Evolutionary conservation across 2,113 vertebrate genomes (phyloP), one percentile per base, ranked within the genome.

Genomic region (Pseudois nayaur): DNA sequence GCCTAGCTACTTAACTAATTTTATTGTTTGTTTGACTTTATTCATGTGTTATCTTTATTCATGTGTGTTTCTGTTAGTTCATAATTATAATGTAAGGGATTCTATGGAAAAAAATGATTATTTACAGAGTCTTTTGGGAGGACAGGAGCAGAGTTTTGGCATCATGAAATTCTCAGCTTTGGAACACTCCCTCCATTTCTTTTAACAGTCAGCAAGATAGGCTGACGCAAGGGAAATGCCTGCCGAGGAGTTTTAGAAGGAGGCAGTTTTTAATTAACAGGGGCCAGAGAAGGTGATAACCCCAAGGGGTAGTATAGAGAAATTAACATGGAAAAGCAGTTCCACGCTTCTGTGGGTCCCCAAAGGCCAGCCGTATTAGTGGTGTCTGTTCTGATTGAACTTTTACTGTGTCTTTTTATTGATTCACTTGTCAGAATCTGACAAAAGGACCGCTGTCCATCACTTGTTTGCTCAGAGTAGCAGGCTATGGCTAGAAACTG

Each of bases 181-280:
- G 88, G 91, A 98, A 90, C 64, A 87, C 29, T 95, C 89, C 89
- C 74, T 96, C 95, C 67, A 52, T 98, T 98, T 98, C 97, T 95
- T 96, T 97, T 89, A 1, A 62, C 95, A 98, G 98, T 97, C 97
- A 98, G 97, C 95, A 98, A 98, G 98, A 97, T 62, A 92, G 94
- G 95, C 97, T 99, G 98, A 98, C 98, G 87, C 40, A 55, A 98
- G 98, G 97, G 92, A 81, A 99, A 98, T 97, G 98, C 98, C 97
- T 99, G 98, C 98, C 98, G 98, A 98, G 94, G 97, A 98, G 98
- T 96, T 99, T 99, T 98, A 98, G 98, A 95, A 96, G 98, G 98
- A 99, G 98, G 98, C 98, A 98, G 98, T 98, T 99, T 99, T 99
- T 99, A 99, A 99, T 99, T 99, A 99, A 98, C 98, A 98, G 98